A percentile compares a stretch with the other conserved stretches of the same genome.
These are phyloP conservation scores for Diacarnus erythraeanus DNA, from an alignment of 37 sponge, comb jelly and placozoan species.

Conservation along the genomic window DNA sequence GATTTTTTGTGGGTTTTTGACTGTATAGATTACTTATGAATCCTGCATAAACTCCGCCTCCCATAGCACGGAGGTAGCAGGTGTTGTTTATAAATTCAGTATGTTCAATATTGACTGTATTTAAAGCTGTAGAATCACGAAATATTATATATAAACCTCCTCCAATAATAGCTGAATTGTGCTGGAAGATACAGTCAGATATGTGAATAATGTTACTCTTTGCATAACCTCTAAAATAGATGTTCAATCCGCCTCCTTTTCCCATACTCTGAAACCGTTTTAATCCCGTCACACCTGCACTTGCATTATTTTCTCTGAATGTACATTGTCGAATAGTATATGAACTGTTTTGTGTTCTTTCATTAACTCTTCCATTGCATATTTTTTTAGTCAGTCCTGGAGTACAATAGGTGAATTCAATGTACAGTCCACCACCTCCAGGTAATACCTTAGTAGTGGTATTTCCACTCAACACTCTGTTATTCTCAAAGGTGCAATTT, in stretches of 20 bases:
- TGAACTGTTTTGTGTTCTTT: no score
- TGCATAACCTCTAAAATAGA: constrained; percentile 20
- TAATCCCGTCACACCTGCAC: no score
- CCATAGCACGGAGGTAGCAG: not conserved
- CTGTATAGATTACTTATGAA: no score
- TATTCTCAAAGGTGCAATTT: no score
- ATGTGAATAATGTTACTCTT: constrained; percentile 24
- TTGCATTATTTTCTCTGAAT: constrained; percentile 48
- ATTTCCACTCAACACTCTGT: no score
- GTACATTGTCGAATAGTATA: constrained; percentile 24
- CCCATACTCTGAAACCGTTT: not conserved
- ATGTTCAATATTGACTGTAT: not conserved
- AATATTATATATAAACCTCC: constrained; percentile 21
- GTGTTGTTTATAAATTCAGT: not conserved
- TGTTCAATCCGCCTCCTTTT: constrained; percentile 57
- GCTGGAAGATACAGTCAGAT: constrained; percentile 7
- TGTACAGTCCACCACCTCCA: not conserved
- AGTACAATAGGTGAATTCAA: not conserved
- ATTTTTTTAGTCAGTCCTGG: no score
- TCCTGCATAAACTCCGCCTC: not conserved
- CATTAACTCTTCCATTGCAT: not conserved
- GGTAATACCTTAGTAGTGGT: no score
- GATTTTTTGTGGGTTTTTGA: not conserved
- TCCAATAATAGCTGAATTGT: constrained; percentile 53
- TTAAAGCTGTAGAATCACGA: not conserved